Base-by-base conservation (phyloP, 2,888 invertebrate genomes). In the Tenthredo amoena region DNA sequence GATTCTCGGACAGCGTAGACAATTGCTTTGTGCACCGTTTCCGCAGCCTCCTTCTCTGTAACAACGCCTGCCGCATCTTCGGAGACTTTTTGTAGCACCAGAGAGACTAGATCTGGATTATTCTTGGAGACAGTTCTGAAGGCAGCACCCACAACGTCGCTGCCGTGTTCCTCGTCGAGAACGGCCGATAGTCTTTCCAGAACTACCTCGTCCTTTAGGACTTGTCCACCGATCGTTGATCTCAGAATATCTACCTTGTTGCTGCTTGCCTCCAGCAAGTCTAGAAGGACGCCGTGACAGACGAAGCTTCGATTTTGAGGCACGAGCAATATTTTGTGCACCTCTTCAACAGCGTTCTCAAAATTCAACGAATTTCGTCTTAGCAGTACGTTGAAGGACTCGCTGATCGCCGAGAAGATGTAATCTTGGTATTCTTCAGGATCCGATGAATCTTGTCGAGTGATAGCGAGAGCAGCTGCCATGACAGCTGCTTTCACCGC, bases 11-110 rank as follows among this genome's bases (percentile, higher is more conserved):
- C 95, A 0, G 96, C 96, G 72, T 95, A 93, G 0, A 96, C 95
- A 18, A 97, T 96, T 3, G 96, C 96, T 89, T 95, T 95, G 91
- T 96, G 96, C 31, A 97, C 94, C 0, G 95, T 95, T 90, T 96
- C 96, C 0, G 95, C 94, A 0, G 96, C 96, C 89, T 96, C 95
- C 85, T 95, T 94, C 87, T 97, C 96, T 4, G 95, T 95, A 89
- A 94, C 95, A 0, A 96, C 94, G 37, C 94, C 94, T 0, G 95
- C 95, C 10, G 95, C 95, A n/a, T 95, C 95, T 76, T 95, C 94
- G 18, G 96, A 95, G 65, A 96, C 95, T 86, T 95, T 95, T 40
- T 95, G 94, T 12, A 96, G 93, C 9, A 96, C 95, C 77, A 95
- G 94, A 9, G 95, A 94, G 1, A 96, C 92, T 79, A 97, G 92